These are phyloP conservation scores for Luffia ferchaultella DNA, from an alignment of 2,888 invertebrate genomes.

Conservation along the genomic window DNA sequence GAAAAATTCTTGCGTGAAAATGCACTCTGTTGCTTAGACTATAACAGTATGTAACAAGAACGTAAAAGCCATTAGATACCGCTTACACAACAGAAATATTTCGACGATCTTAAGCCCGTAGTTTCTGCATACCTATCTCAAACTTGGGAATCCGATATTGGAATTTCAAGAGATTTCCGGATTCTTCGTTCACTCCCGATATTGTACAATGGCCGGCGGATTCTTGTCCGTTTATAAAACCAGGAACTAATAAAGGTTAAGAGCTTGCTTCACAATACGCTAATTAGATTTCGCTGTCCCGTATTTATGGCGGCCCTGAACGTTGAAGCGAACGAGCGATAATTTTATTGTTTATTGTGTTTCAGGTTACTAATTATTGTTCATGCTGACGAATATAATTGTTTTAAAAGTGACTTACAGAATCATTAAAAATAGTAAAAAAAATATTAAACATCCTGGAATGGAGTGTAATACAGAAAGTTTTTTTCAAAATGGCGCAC, in stretches of 20 bases:
- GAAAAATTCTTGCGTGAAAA: no score
- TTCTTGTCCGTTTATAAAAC: background rate
- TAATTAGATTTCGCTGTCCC: background rate
- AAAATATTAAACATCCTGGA: no score
- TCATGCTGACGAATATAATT: no score
- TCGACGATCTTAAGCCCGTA: background rate
- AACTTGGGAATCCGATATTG: background rate
- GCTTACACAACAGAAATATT: background rate
- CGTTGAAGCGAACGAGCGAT: background rate
- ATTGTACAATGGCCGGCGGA: background rate
- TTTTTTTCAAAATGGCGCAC: no score
- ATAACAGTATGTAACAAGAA: no score
- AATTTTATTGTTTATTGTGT: background rate
- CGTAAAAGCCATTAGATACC: no score
- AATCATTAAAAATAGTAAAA: no score
- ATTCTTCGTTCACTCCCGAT: background rate
- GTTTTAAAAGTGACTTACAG: no score
- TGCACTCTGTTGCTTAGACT: no score
- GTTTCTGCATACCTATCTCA: background rate
- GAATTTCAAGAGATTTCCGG: background rate
- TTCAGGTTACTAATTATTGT: background rate
- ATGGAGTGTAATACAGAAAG: no score
- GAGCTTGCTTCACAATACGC: background rate
- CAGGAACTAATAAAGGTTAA: background rate
- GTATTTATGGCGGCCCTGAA: background rate